Conservation (phyloP, 1,140 invertebrate genomes). For the Potamilus streckersoni region DNA sequence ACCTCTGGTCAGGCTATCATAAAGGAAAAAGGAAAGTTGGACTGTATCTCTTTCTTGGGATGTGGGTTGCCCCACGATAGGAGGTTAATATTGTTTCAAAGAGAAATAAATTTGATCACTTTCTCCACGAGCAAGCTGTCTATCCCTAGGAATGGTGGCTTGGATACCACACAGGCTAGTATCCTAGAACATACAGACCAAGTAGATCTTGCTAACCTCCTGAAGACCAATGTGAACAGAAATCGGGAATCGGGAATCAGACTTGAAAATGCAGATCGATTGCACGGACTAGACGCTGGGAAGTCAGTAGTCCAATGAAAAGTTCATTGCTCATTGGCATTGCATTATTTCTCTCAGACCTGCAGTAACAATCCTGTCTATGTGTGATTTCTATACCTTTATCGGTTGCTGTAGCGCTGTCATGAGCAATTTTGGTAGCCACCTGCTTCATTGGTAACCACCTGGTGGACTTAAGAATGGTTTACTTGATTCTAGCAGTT, state of each 20-base stretch:
- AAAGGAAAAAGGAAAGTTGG: no score
- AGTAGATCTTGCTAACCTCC: constrained; percentile 87
- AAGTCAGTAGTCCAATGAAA: constrained; percentile 86
- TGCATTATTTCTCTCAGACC: constrained; percentile 86
- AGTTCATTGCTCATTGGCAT: constrained; percentile 86
- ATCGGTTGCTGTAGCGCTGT: constrained; percentile 62
- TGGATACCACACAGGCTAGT: constrained; percentile 90
- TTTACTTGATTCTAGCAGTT: no score
- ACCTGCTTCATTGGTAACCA: no score
- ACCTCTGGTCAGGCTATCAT: no score
- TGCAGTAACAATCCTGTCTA: constrained; percentile 76
- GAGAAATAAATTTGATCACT: no score
- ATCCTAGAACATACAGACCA: constrained; percentile 90
- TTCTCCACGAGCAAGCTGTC: constrained; percentile 73
- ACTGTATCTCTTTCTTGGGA: no score
- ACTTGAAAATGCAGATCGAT: no score
- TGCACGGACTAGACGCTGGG: constrained; percentile 28
- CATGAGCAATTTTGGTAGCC: no score
- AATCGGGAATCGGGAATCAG: constrained; percentile 60
- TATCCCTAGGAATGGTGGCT: constrained; percentile 93
- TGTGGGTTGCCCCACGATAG: no score
- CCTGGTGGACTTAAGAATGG: no score
- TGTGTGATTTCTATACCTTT: constrained; percentile 77
- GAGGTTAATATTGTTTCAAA: no score
- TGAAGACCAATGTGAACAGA: constrained; percentile 56